Conservation (phyloP, 1,140 invertebrate genomes). For the Drosophila willistoni region DNA sequence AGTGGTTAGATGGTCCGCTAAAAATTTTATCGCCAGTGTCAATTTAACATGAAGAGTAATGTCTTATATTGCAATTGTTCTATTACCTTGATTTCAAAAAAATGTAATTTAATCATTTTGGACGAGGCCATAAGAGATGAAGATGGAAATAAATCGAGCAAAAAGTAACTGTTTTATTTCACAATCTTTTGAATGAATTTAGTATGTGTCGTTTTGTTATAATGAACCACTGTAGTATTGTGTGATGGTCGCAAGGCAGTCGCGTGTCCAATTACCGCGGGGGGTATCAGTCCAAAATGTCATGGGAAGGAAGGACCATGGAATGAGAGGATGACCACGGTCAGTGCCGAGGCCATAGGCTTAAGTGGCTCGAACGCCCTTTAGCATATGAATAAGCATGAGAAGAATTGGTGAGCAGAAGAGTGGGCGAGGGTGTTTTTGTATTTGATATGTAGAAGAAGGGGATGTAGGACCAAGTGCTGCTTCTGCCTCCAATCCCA, state of each 20-base stretch:
- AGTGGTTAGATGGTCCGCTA: conserved; percentile 13
- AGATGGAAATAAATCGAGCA: no score
- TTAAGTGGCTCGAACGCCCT: conserved; percentile 83
- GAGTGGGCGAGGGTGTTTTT: neutral
- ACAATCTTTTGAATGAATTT: neutral
- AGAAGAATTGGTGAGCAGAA: neutral
- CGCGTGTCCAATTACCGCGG: conserved; percentile 12
- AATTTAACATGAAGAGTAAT: no score
- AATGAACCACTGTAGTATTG: neutral
- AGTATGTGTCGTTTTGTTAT: neutral
- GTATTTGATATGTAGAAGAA: neutral
- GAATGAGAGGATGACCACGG: conserved; percentile 29
- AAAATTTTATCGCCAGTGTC: neutral
- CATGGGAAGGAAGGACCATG: neutral
- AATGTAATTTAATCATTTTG: no score
- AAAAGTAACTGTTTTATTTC: no score
- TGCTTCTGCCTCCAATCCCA: conserved; percentile 53
- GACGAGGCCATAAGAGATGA: no score
- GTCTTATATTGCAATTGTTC: no score
- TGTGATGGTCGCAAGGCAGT: neutral
- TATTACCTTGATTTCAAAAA: no score
- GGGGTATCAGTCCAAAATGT: neutral
- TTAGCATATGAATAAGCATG: conserved; percentile 59
- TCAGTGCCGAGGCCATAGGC: conserved; percentile 47
- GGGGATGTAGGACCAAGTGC: conserved; percentile 12